Conservation (phyloP, 2,113 vertebrate genomes). For the Puffinus mauretanicus region DNA sequence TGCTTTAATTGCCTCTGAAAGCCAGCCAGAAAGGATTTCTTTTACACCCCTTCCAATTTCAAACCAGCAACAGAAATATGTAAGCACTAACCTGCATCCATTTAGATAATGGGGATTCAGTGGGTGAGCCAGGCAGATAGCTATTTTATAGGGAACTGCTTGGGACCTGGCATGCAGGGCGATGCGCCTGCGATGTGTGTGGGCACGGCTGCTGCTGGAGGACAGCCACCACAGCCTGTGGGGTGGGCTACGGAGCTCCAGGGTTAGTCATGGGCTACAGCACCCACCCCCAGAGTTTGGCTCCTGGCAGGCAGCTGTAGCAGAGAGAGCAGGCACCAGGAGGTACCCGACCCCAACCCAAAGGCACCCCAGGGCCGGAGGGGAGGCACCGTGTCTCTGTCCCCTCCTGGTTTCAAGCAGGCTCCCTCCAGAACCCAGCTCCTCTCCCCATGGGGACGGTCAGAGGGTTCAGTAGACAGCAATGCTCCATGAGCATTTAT, state of each 20-base stretch:
- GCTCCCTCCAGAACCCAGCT: neutral
- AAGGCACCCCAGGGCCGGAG: accelerated
- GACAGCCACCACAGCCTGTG: neutral
- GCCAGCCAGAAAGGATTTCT: neutral
- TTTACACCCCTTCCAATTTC: neutral
- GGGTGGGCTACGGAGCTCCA: neutral
- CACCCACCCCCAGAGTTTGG: neutral
- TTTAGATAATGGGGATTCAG: neutral
- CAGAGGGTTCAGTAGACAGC: neutral
- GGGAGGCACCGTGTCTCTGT: accelerated
- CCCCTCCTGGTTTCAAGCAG: neutral
- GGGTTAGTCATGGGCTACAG: neutral
- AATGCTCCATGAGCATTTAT: neutral
- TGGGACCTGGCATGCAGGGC: accelerated
- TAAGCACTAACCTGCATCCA: neutral
- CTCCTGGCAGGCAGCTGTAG: neutral
- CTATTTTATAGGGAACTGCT: neutral
- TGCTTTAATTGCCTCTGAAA: constrained; percentile 28
- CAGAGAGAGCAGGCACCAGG: too few relatives aligned
- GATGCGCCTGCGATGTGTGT: accelerated
- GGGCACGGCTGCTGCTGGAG: neutral
- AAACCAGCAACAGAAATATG: neutral
- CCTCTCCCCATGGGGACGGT: neutral
- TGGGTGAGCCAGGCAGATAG: neutral
- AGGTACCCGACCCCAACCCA: neutral